phyloP scores from a whole-genome alignment of 2,797 vertebrate genomes.

The Xenentodon cancila region DNA sequence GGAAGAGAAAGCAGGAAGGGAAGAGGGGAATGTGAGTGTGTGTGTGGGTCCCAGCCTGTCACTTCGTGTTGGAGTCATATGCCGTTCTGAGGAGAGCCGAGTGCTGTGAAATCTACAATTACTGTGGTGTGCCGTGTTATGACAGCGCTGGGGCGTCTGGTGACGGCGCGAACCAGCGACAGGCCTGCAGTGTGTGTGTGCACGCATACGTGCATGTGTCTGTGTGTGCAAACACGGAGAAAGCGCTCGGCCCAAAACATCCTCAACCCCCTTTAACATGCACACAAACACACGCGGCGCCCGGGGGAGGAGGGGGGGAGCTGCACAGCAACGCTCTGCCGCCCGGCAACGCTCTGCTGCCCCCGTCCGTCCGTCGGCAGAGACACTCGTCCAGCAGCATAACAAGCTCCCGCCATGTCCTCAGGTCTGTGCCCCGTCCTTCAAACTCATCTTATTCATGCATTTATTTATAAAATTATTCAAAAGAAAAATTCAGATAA shows the following conservation, averaged over 20 bases:
- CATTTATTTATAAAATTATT: no score
- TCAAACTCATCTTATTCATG: no score
- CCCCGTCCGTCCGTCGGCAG: slow-evolving; percentile 41
- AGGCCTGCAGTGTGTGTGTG: slow-evolving; percentile 46
- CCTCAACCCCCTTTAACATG: slow-evolving; percentile 28
- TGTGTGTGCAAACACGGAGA: slow-evolving; percentile 71
- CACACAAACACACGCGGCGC: slow-evolving; percentile 1
- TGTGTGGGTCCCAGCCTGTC: slow-evolving; percentile 63
- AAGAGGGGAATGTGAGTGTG: slow-evolving; percentile 32
- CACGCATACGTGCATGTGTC: slow-evolving; percentile 17
- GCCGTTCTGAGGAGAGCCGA: slow-evolving; percentile 47
- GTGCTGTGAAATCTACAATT: slow-evolving; percentile 83
- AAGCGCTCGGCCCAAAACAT: slow-evolving; percentile 61
- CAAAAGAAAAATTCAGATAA: slow-evolving; percentile 41
- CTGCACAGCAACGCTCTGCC: slow-evolving; percentile 50
- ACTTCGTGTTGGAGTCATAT: slow-evolving; percentile 68
- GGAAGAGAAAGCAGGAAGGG: slow-evolving; percentile 1
- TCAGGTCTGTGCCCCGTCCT: no score
- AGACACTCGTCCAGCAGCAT: not conserved
- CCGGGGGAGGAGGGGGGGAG: slow-evolving; percentile 3
- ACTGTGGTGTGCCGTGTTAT: slow-evolving; percentile 80
- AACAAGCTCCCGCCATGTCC: no score
- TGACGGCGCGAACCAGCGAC: slow-evolving; percentile 72
- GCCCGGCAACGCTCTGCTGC: slow-evolving; percentile 66
- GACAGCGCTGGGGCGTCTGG: slow-evolving; percentile 75